Base-by-base conservation (phyloP, 2,113 vertebrate species). In the Poeciliopsis occidentalis region DNA sequence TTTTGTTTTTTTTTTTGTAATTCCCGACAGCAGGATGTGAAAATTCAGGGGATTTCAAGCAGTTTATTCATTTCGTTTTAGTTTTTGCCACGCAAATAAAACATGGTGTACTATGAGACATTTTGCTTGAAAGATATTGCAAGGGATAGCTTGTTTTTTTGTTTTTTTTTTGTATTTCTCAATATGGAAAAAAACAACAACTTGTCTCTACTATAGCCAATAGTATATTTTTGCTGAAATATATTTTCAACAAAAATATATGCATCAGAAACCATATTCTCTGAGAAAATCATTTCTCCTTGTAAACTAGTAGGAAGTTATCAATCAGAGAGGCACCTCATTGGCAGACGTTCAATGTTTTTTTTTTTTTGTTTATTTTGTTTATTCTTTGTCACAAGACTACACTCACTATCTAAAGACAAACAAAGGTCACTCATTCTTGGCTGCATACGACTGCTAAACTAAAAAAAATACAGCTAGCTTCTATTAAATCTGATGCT, bases 381-480 rank as follows among this genome's bases (percentile, higher is more conserved):
- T 31, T 51, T 13, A 2, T 29, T 63, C 61, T 4, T 78, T 69
- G 44, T 73, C 81, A 87, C 89, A 88, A 85, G 80, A 84, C 83
- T 88, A 75, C 85, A 64, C 60, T 57, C 74, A 69, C 64, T 44
- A 72, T 75, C 64, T 26, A 4, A 72, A 80, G 77, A 82, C 69
- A 87, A 87, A 89, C 67, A 84, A 76, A 37, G 71, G 76, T 75
- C 80, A 75, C 60, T 89, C 68, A 80, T 31, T 71, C 51, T 47
- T 54, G 67, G 67, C 47, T 70, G 66, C 32, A 73, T n/a, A 69
- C 57, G 47, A 65, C 39, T 47, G 39, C 44, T 82, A 62, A 84
- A 85, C 69, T 67, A 70, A 68, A 71, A 64, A 64, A 64, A 84
- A 86, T 91, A 88, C 73, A 83, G 82, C 69, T 87, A 82, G 82